These are phyloP conservation scores for Corythaixoides concolor DNA, from an alignment of 2,113 vertebrate genomes.

Conservation along the genomic window DNA sequence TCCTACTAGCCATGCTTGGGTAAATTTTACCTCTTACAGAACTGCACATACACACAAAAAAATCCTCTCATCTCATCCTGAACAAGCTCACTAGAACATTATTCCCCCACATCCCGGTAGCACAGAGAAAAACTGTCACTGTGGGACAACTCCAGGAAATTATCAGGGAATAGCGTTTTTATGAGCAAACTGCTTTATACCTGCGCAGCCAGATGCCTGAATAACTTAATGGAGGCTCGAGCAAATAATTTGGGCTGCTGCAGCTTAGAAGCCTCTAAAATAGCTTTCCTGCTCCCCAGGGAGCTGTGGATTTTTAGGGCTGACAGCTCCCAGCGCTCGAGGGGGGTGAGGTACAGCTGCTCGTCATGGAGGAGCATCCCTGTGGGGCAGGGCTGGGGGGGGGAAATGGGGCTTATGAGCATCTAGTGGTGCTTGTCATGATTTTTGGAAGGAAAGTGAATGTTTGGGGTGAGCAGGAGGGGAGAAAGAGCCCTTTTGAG, in stretches of 20 bases:
- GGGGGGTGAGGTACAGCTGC: background rate
- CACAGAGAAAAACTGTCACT: rapidly evolving
- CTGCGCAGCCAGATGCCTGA: background rate
- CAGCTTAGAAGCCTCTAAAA: background rate
- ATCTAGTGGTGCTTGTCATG: rapidly evolving
- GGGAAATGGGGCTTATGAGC: background rate
- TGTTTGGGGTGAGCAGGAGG: background rate
- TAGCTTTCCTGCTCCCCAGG: background rate
- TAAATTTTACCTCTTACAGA: background rate
- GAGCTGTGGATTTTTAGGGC: background rate
- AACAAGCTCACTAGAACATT: background rate
- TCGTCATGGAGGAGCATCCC: background rate
- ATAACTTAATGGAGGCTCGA: background rate
- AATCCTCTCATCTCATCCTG: background rate
- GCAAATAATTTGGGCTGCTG: background rate
- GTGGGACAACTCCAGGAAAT: background rate
- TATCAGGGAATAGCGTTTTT: background rate
- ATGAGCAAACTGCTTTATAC: background rate
- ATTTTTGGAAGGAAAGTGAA: background rate
- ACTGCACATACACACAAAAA: background rate
- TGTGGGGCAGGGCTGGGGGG: background rate
- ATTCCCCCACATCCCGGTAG: background rate
- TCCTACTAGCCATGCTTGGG: background rate
- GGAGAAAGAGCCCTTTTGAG: background rate
- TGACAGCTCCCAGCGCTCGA: background rate